A percentile compares a stretch with the other conserved stretches of the same genome.
phyloP scores from a whole-genome alignment of 2,888 invertebrate species.

The Coenonympha glycerion region DNA sequence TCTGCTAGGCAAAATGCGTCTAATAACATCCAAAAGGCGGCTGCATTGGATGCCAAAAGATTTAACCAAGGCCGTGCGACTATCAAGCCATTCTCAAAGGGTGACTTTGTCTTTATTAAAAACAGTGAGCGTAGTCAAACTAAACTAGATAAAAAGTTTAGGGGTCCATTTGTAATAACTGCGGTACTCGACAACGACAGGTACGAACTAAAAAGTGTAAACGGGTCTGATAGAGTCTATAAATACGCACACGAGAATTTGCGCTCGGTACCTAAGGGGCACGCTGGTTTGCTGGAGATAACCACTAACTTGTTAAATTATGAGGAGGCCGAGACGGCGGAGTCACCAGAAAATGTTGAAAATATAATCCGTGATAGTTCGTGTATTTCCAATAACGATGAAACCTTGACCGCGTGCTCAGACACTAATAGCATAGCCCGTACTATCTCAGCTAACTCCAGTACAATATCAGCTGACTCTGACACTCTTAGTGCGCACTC shows the following conservation, averaged over 20 bases:
- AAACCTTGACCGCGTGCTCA: no score
- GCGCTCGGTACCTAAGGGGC: conserved; percentile 22
- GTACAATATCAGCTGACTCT: no score
- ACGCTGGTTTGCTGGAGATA: neutral
- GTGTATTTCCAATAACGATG: no score
- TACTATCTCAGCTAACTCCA: no score
- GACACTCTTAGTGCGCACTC: no score
- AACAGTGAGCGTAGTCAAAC: conserved; percentile 28
- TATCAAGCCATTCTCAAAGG: conserved; percentile 21
- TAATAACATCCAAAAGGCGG: conserved; percentile 7
- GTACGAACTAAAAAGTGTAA: conserved; percentile 20
- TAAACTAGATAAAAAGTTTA: conserved; percentile 27
- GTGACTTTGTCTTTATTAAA: conserved; percentile 30
- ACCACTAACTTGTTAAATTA: neutral
- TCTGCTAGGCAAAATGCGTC: conserved; percentile 5
- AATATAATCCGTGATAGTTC: no score
- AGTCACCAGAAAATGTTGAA: no score
- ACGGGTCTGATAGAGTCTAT: conserved; percentile 18
- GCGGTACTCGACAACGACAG: conserved; percentile 20
- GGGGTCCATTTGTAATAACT: conserved; percentile 19
- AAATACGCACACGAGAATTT: conserved; percentile 30
- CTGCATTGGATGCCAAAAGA: neutral
- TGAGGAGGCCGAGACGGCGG: neutral
- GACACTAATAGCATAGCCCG: no score
- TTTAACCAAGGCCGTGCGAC: conserved; percentile 19